These are phyloP conservation scores for Recurvirostra avosetta DNA, from an alignment of 2,113 vertebrate species.

Conservation along the genomic window DNA sequence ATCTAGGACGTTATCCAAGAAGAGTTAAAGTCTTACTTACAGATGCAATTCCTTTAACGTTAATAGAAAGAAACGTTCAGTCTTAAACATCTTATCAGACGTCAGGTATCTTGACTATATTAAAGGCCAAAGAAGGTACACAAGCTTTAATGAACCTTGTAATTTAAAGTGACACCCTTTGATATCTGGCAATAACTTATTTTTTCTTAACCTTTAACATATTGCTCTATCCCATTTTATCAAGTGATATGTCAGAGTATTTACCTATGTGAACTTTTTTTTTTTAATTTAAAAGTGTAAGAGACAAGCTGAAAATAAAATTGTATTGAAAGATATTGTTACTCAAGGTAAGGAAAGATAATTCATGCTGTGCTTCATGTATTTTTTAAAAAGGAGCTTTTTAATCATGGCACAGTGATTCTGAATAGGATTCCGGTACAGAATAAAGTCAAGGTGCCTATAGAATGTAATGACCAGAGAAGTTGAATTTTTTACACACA, in stretches of 20 bases:
- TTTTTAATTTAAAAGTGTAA: not conserved
- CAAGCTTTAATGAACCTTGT: not conserved
- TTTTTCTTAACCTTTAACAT: slow-evolving; percentile 48
- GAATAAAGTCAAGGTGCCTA: not conserved
- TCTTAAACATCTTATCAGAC: not conserved
- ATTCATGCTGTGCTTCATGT: not conserved
- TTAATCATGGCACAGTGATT: not conserved
- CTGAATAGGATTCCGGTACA: not conserved
- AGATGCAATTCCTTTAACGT: not conserved
- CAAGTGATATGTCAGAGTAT: not conserved
- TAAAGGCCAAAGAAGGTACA: not conserved
- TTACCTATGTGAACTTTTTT: not conserved
- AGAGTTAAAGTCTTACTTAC: not conserved
- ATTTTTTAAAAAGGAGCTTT: not conserved
- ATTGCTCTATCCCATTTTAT: slow-evolving; percentile 39
- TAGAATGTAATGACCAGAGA: not conserved
- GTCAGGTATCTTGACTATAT: not conserved
- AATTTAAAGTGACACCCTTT: not conserved
- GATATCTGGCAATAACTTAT: slow-evolving; percentile 35
- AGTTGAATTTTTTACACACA: not conserved
- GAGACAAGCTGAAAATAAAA: not conserved
- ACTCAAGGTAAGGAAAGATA: not conserved
- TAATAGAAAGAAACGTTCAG: not conserved
- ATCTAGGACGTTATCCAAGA: not conserved
- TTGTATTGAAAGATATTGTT: not conserved